phyloP scores from a whole-genome alignment of 2,797 vertebrate species.

The Margarornis squamiger region DNA sequence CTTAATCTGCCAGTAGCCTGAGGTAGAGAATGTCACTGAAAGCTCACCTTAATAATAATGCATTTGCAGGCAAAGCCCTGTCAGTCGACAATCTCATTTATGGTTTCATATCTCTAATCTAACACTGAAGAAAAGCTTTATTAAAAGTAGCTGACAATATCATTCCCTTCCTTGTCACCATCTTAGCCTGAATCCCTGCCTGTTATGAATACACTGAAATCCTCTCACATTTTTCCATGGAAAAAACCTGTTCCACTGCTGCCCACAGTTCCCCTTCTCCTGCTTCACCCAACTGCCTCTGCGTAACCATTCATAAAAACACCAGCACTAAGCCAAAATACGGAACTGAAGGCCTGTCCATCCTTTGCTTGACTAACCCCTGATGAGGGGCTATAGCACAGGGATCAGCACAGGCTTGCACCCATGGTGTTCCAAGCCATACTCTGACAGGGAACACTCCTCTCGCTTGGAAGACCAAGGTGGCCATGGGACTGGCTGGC shows the following conservation, averaged over 20 bases:
- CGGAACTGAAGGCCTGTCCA: background rate
- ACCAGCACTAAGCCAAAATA: background rate
- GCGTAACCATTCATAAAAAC: background rate
- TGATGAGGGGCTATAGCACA: background rate
- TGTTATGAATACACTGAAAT: background rate
- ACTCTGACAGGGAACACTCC: background rate
- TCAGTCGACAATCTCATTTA: background rate
- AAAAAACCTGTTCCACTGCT: background rate
- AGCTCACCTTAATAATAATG: conserved; percentile 3
- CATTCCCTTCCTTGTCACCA: background rate
- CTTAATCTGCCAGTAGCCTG: background rate
- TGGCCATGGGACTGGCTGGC: accelerated
- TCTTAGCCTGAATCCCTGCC: background rate
- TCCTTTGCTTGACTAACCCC: background rate
- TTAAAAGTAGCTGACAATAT: conserved; percentile 23
- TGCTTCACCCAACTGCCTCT: background rate
- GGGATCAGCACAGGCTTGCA: background rate
- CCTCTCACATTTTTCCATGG: background rate
- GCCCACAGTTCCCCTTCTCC: background rate
- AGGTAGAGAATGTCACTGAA: background rate
- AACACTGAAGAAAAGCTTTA: conserved; percentile 21
- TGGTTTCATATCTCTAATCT: background rate
- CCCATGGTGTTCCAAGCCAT: background rate
- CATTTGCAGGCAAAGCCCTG: conserved; percentile 23
- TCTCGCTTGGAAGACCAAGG: accelerated